Percentiles rank a stretch among this genome's conserved stretches.
phyloP scores from a whole-genome alignment of 2,797 vertebrate genomes.

The Cynopterus sphinx region DNA sequence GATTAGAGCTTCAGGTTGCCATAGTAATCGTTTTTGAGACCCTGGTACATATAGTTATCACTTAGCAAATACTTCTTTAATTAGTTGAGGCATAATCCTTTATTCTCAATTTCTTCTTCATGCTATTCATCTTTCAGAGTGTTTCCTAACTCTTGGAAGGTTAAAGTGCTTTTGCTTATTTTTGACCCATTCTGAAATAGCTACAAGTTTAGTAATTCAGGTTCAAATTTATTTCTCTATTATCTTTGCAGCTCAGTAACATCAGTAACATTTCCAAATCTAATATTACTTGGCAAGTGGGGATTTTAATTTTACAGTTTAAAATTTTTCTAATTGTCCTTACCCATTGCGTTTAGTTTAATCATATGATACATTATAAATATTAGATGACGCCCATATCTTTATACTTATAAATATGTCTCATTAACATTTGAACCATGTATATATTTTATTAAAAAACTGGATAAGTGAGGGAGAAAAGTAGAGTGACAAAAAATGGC shows the following conservation, averaged over 20 bases:
- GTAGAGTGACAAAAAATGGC: background rate
- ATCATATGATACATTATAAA: background rate
- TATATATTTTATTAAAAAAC: background rate
- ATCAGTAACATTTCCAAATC: conserved; percentile 4
- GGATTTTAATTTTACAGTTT: background rate
- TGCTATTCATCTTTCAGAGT: background rate
- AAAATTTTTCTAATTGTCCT: background rate
- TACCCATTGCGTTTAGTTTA: background rate
- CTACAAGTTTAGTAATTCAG: background rate
- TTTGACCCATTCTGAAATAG: background rate
- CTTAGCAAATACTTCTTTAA: background rate
- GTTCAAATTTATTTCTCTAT: background rate
- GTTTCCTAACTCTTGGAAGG: background rate
- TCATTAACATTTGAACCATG: background rate
- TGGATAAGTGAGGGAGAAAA: background rate
- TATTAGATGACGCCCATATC: background rate
- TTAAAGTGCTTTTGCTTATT: background rate
- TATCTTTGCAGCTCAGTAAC: background rate
- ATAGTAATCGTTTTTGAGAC: background rate
- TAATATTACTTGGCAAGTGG: background rate
- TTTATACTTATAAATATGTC: background rate
- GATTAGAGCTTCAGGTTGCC: background rate
- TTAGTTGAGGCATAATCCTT: background rate
- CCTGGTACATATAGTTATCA: background rate
- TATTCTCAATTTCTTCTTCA: background rate